Conservation (phyloP, 2,113 vertebrate genomes). For the Cebidichthys violaceus region DNA sequence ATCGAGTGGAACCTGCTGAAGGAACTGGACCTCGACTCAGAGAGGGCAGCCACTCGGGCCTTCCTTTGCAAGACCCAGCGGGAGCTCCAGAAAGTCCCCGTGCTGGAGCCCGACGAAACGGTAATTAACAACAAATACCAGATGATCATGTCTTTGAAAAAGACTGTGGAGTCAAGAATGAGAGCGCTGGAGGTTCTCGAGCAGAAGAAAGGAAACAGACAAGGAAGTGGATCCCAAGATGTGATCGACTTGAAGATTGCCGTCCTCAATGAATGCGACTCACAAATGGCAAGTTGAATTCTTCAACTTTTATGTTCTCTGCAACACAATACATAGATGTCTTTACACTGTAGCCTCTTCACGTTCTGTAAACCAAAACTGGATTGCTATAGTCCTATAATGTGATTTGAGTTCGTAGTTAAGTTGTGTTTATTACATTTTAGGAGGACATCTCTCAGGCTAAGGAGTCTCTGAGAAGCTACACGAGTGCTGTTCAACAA, state of each 20-base stretch:
- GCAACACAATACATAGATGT: not conserved
- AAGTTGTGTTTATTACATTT: slow-evolving; percentile 26
- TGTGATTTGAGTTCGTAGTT: not conserved
- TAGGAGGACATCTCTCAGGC: slow-evolving; percentile 84
- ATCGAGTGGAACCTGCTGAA: slow-evolving; percentile 76
- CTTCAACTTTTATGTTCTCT: no score
- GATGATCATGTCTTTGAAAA: slow-evolving; percentile 81
- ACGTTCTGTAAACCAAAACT: not conserved
- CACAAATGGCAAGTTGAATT: slow-evolving; percentile 84
- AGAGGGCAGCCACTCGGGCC: slow-evolving; percentile 68
- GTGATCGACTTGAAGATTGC: slow-evolving; percentile 67
- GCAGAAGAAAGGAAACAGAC: slow-evolving; percentile 53
- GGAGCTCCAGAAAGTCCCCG: slow-evolving; percentile 78
- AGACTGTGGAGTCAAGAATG: slow-evolving; percentile 81
- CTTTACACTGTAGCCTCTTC: not conserved
- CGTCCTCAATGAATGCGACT: slow-evolving; percentile 80
- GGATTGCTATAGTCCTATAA: no score
- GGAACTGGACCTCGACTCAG: slow-evolving; percentile 75
- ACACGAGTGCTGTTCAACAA: slow-evolving; percentile 70
- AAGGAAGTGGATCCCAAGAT: slow-evolving; percentile 62
- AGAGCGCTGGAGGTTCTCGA: slow-evolving; percentile 73
- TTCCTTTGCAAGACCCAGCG: slow-evolving; percentile 79
- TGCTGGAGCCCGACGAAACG: slow-evolving; percentile 76
- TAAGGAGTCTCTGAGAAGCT: slow-evolving; percentile 74
- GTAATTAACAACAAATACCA: slow-evolving; percentile 79